A percentile compares a stretch with the other conserved stretches of the same genome.
Conservation (phyloP, 2,113 vertebrate genomes). For the human (Homo sapiens) region GRCh38 chr12:123057501-123058000, state of each 20-base stretch:
- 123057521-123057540: not conserved
- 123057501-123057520: not conserved
- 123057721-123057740: not conserved
- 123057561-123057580: not conserved
- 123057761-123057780: not conserved
- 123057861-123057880: fast-evolving
- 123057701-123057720: not conserved
- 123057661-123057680: fast-evolving
- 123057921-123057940: not conserved
- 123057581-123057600: not conserved
- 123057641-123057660: not conserved
- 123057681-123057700: not conserved
- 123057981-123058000: not conserved
- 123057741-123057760: fast-evolving
- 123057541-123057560: fast-evolving
- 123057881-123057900: not conserved
- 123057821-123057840: not conserved
- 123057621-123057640: not conserved
- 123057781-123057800: not conserved
- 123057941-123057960: not conserved
- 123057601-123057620: not conserved
- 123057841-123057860: not conserved
- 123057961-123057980: not conserved
- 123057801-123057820: not conserved
- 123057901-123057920: no score